Percentiles rank a stretch among this genome's conserved stretches.
Conservation (phyloP, 1,140 invertebrate species). For the Drosophila carrolli region DNA sequence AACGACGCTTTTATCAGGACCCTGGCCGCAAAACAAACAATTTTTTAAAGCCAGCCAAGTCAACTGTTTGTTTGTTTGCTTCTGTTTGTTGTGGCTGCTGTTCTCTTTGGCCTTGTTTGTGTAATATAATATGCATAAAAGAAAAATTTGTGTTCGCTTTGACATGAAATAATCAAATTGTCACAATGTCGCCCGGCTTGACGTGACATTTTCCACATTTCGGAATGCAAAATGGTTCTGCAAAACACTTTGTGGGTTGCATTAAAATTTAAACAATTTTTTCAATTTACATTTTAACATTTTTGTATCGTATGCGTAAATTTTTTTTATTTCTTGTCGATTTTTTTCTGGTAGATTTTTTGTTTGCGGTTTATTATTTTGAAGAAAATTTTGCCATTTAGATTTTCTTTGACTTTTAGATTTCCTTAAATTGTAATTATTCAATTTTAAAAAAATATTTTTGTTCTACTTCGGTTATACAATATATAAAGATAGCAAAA, state of each 20-base stretch:
- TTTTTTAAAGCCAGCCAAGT: constrained; percentile 57
- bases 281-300: constrained; percentile 47
- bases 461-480: too few relatives aligned
- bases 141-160: constrained; percentile 60
- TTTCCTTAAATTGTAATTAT: too few relatives aligned
- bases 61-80: constrained; percentile 45
- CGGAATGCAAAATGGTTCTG: constrained; percentile 28
- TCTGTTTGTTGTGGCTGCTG: constrained; percentile 37
- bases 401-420: too few relatives aligned
- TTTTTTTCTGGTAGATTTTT: constrained; percentile 13
- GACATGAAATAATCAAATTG: constrained; percentile 79
- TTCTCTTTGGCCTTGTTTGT: constrained; percentile 51
- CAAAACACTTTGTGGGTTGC: constrained; percentile 28
- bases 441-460: too few relatives aligned
- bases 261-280: constrained; percentile 53
- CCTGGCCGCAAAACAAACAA: constrained; percentile 59
- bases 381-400: not conserved
- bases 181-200: constrained; percentile 48
- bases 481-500: too few relatives aligned
- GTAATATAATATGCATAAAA: constrained; percentile 78
- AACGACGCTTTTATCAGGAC: constrained; percentile 41
- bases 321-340: not conserved
- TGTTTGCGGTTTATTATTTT: not conserved
- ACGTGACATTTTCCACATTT: constrained; percentile 46
- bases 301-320: constrained; percentile 1